Evolutionary conservation across 1,140 invertebrate species (phyloP), one percentile per base, ranked within the genome.

Genomic region (Rhyacophila brunnea): DNA sequence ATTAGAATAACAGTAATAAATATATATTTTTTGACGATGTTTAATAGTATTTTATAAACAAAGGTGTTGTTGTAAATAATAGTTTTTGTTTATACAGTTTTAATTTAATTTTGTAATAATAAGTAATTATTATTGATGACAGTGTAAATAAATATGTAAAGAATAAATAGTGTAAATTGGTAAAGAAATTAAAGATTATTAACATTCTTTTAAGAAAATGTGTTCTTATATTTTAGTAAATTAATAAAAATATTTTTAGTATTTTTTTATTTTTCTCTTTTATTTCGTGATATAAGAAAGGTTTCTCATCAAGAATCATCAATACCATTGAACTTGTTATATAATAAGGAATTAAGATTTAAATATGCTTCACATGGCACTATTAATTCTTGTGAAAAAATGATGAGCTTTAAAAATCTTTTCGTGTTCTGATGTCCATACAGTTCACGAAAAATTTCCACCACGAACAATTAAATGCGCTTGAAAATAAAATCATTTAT

Each of bases 211-310:
- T 65, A 65, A 65, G 58, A 56, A 60, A 42, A 65, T 65, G 62
- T 65, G 62, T 65, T 65, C 62, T 65, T 65, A 65, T 58, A 65
- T 60, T 64, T 60, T 65, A 65, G 62, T 65, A 65, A 65, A 65
- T 65, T 65, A 65, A 65, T 65, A 60, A 65, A 64, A 65, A 65
- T 65, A 65, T 65, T 65, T 65, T 65, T 65, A 65, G 58, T 60
- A 65, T n/a, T 54, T 28, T 23, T 18, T 23, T 9, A 50, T 36
- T 56, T 52, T 45, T 46, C 52, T 64, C 14, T 42, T 38, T 34
- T 38, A 32, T 20, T 28, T 28, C 23, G 23, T 9, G 4, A 28
- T n/a, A n/a, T n/a, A n/a, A n/a, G n/a, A n/a, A n/a, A n/a, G n/a
- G n/a, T n/a, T n/a, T n/a, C n/a, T n/a, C n/a, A n/a, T n/a, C n/a